Evolutionary conservation across 2,888 invertebrate genomes (phyloP).

Genomic region (Polymixis flavicincta): DNA sequence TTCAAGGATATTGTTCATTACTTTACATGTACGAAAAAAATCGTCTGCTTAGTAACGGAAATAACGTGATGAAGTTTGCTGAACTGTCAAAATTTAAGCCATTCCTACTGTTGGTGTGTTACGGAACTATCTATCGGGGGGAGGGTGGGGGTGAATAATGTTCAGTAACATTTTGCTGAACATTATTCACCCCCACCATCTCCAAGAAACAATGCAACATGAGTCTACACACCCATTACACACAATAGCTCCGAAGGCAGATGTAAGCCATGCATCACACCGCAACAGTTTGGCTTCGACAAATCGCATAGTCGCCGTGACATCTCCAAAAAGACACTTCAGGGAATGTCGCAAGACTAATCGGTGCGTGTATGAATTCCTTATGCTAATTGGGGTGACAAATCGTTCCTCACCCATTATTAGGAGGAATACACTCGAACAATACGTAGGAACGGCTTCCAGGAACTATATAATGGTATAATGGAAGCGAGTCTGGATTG

Average conservation of each 20-base stretch:
- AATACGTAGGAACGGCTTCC: conserved; percentile 69
- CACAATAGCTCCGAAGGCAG: conserved; percentile 52
- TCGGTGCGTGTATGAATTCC: conserved; percentile 73
- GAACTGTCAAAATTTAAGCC: too few species aligned
- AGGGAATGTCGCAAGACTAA: conserved; percentile 67
- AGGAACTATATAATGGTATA: conserved; percentile 32
- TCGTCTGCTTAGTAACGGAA: too few species aligned
- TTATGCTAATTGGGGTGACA: conserved; percentile 76
- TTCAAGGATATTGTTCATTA: too few species aligned
- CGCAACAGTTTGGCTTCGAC: conserved; percentile 59
- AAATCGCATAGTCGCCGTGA: conserved; percentile 61
- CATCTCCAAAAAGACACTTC: conserved; percentile 63
- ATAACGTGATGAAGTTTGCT: too few species aligned
- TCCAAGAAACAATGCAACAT: conserved; percentile 39
- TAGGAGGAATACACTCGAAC: conserved; percentile 68
- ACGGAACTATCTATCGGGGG: too few species aligned
- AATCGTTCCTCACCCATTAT: conserved; percentile 71
- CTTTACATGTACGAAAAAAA: too few species aligned
- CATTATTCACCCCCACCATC: background rate
- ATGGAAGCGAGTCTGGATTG: conserved; percentile 20
- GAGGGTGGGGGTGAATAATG: too few species aligned
- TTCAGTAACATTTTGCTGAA: background rate
- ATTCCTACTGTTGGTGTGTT: too few species aligned
- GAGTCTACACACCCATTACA: conserved; percentile 10
- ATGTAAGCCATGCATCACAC: conserved; percentile 64